Evolutionary conservation across 2,888 invertebrate species (phyloP), one percentile per base, ranked within the genome.

Genomic region (Scotopteryx bipunctaria): DNA sequence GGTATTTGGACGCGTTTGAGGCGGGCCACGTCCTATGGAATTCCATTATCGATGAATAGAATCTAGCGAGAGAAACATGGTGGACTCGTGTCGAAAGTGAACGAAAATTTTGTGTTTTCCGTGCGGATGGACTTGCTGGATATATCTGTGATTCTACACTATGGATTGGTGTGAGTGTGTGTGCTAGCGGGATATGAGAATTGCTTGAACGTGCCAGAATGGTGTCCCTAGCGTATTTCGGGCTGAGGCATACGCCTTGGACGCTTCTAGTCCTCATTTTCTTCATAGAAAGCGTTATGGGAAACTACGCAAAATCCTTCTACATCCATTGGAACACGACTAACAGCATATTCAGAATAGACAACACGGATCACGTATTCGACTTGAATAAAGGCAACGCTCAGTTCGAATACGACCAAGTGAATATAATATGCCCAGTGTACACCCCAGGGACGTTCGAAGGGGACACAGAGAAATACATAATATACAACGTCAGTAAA

Each of bases 331-430:
- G 96, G 96, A 96, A 96, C 91, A 96, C 96, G 66, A 95, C 96
- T 63, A 96, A 96, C 83, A 96, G 96, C 82, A 96, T 96, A 93
- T 98, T 98, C 91, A 95, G 98, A 88, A 98, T 98, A 93, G 98
- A 98, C 93, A 98, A 98, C 89, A 98, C 98, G 38, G 98, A 98
- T 89, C 97, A 98, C 86, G 97, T 98, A 86, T 97, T 98, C 84
- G 98, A 98, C 86, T 95, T 98, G 71, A 98, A 98, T 91, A 95
- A 96, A 88, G 96, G 97, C 66, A 98, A 98, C 83, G 93, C 95
- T 67, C 95, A 96, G 76, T 97, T 97, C 82, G 97, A 98, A 83
- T 98, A 97, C 83, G 98, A 98, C 85, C 98, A 98, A 91, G 97
- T 98, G 74, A 97, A 98, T 81, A 95, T 98, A 82, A 97, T 98